Conservation (phyloP, 2,113 vertebrate genomes). For the Lophius piscatorius region DNA sequence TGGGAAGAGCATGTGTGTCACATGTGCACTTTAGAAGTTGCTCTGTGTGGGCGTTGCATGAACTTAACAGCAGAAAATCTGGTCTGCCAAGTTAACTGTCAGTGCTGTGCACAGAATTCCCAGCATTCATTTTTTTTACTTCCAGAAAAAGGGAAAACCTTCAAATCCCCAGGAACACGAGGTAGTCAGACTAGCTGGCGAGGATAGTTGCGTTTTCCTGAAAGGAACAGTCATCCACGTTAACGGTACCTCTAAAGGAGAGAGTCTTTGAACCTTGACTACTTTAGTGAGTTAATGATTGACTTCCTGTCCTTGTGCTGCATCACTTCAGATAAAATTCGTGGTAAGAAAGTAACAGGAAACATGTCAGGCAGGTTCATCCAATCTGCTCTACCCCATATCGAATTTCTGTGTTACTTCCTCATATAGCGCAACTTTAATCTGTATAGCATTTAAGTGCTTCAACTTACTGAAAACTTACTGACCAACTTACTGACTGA, state of each 20-base stretch:
- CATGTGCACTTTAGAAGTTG: conserved; percentile 24
- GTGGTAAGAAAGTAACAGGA: conserved; percentile 19
- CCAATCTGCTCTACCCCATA: conserved; percentile 28
- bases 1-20: conserved; percentile 19
- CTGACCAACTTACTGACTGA: no score
- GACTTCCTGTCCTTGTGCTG: neutral
- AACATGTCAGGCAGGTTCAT: conserved; percentile 12
- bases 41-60: conserved; percentile 34
- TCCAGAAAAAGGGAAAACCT: neutral
- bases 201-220: neutral
- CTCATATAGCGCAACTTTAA: conserved; percentile 6
- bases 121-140: neutral
- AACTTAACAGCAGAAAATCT: conserved; percentile 58
- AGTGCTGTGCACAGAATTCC: conserved; percentile 22
- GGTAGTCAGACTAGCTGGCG: neutral
- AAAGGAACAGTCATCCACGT: neutral
- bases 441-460: neutral
- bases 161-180: neutral
- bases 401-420: conserved; percentile 56
- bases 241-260: neutral
- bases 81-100: conserved; percentile 69
- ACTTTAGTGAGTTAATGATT: neutral
- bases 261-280: neutral
- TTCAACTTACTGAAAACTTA: no score
- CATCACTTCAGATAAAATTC: conserved; percentile 8